Evolutionary conservation across 2,113 vertebrate species (phyloP).

Genomic region (Sciurus niger): DNA sequence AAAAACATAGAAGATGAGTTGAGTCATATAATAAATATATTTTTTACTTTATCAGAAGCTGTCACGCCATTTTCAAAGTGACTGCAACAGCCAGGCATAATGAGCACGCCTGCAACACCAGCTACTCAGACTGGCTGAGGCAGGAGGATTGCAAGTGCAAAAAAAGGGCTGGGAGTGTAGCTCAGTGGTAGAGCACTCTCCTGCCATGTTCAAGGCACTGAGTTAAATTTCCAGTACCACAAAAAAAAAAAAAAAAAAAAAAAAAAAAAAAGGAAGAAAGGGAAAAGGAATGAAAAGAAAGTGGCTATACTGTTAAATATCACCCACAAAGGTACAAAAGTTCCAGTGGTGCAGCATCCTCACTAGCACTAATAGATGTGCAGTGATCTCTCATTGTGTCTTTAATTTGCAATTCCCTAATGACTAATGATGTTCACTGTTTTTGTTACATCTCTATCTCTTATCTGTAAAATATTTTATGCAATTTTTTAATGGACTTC

Average conservation of each 20-base stretch:
- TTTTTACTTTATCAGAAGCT: slow-evolving; percentile 16
- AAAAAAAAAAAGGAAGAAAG: too few species aligned
- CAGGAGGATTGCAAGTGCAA: neutral
- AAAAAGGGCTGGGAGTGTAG: neutral
- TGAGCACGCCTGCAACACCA: neutral
- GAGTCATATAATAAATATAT: neutral
- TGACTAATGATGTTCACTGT: neutral
- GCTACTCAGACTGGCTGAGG: neutral
- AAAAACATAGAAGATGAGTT: slow-evolving; percentile 17
- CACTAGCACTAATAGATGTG: neutral
- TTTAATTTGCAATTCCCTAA: slow-evolving; percentile 12
- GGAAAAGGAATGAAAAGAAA: too few species aligned
- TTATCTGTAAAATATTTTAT: neutral
- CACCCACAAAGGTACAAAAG: neutral
- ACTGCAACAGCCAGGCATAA: neutral
- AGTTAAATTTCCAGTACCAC: too few species aligned
- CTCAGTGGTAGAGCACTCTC: neutral
- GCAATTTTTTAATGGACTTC: neutral
- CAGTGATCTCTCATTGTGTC: neutral
- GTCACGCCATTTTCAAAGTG: neutral
- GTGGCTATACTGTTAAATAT: neutral
- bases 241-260: too few species aligned
- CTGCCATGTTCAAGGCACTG: neutral
- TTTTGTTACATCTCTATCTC: neutral
- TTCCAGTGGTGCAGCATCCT: neutral